Percentiles rank a stretch among this genome's conserved stretches.
Conservation (phyloP, 53 echinoderm and acorn worm species). For the Echinometra lucunter region DNA sequence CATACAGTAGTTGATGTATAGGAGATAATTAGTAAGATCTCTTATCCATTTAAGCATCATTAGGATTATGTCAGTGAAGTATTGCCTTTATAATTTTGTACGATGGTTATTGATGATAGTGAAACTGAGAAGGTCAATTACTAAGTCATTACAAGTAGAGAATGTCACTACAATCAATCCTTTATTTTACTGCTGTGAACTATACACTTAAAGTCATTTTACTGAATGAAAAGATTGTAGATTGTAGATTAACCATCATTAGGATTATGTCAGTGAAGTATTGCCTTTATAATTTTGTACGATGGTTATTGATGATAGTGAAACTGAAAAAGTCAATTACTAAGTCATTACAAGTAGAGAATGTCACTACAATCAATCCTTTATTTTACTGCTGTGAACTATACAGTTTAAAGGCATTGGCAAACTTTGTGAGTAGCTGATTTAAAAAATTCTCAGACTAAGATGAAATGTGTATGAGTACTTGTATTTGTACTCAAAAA, state of each 20-base stretch:
- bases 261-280: neutral
- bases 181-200: neutral
- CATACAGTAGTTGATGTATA: neutral
- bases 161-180: neutral
- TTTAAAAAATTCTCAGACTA: no score
- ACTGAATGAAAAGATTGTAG: neutral
- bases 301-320: neutral
- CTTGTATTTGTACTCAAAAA: no score
- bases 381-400: neutral
- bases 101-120: neutral
- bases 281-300: neutral
- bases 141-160: neutral
- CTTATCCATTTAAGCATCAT: neutral
- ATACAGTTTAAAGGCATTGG: no score
- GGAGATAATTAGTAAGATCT: no score
- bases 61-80: neutral
- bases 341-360: neutral
- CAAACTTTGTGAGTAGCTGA: no score
- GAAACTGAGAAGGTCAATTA: neutral
- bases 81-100: neutral
- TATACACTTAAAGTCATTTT: neutral
- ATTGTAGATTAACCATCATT: neutral
- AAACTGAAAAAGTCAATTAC: neutral
- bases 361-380: neutral
- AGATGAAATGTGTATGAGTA: no score